Base-by-base conservation (phyloP, 2,888 invertebrate species). In the Drosophila trichaetosa region DNA sequence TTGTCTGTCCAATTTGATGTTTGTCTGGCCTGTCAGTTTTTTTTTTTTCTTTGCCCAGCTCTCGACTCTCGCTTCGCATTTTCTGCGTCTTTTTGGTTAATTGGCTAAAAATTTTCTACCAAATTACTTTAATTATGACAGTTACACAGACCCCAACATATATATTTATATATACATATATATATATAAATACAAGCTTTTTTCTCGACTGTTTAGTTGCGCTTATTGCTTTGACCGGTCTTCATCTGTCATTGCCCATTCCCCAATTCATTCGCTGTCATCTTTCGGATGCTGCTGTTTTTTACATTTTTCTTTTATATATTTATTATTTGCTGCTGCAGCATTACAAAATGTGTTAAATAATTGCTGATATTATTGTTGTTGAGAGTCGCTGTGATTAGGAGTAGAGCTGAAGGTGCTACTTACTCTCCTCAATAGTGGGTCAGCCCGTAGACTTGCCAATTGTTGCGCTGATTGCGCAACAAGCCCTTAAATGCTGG, bases 71-170 rank as follows among this genome's bases (percentile, higher is more conserved):
- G 80, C 74, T 78, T 84, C 78, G 75, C 79, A 87, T 85, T 85
- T 89, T 85, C 89, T 87, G 86, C 87, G 83, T 88, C 81, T 83
- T 89, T 89, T 87, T 89, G 82, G 80, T 85, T 91, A 91, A 91
- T 91, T 91, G 91, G 88, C 88, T 91, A 85, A 90, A 89, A 77
- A 85, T 91, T 91, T 91, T 91, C 90, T 90, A 91, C 91, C 83
- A 90, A 90, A 91, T 91, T 91, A 91, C 91, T 91, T 91, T 88
- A 91, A 91, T 91, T 91, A 90, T 86, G 82, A 82, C 90, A 87
- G 90, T 88, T 89, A 82, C 82, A 86, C 80, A 87, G 83, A 71
- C 70, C 75, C 73, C 63, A 62, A 61, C 48, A 52, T 40, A 40
- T 29, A 48, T 34, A 34, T 21, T 21, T n/a, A 31, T 11, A 18